Percentiles rank a stretch among this genome's conserved stretches.
Conservation (phyloP, 2,888 invertebrate species). For the Caenorhabditis doughertyi region DNA sequence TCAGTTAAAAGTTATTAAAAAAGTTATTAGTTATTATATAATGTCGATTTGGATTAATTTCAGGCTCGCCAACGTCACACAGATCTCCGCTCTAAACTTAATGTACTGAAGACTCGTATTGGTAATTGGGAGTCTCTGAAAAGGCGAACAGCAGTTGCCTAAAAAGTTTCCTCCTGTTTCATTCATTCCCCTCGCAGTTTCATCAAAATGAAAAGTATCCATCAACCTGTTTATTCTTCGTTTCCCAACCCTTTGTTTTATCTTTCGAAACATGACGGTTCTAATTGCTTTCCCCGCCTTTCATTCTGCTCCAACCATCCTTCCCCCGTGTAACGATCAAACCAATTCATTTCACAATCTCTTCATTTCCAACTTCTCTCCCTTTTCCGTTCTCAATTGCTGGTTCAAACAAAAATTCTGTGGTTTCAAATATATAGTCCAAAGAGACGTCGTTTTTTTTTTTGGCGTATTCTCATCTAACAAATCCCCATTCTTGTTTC, state of each 20-base stretch:
- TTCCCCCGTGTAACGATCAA: constrained; percentile 48
- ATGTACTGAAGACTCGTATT: constrained; percentile 74
- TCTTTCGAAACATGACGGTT: constrained; percentile 55
- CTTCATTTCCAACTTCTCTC: constrained; percentile 20
- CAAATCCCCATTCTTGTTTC: background rate
- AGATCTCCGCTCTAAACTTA: constrained; percentile 75
- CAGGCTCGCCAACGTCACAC: constrained; percentile 74
- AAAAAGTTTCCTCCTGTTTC: constrained; percentile 17
- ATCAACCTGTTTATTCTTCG: background rate
- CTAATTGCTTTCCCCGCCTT: constrained; percentile 44
- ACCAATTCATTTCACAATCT: constrained; percentile 50
- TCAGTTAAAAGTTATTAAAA: too few species aligned
- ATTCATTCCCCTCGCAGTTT: background rate
- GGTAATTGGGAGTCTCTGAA: constrained; percentile 69
- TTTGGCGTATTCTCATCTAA: constrained; percentile 7
- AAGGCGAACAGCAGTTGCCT: constrained; percentile 29
- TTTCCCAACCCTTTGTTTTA: constrained; percentile 5
- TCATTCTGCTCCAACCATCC: constrained; percentile 17
- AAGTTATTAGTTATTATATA: too few species aligned
- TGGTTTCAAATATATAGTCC: constrained; percentile 48
- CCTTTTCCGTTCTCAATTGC: constrained; percentile 60
- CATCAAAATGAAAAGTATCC: constrained; percentile 18
- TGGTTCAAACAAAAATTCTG: constrained; percentile 54
- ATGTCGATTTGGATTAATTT: too few species aligned
- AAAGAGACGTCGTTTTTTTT: constrained; percentile 28